Conservation (phyloP, 2,113 vertebrate genomes). For the Gadus chalcogrammus region DNA sequence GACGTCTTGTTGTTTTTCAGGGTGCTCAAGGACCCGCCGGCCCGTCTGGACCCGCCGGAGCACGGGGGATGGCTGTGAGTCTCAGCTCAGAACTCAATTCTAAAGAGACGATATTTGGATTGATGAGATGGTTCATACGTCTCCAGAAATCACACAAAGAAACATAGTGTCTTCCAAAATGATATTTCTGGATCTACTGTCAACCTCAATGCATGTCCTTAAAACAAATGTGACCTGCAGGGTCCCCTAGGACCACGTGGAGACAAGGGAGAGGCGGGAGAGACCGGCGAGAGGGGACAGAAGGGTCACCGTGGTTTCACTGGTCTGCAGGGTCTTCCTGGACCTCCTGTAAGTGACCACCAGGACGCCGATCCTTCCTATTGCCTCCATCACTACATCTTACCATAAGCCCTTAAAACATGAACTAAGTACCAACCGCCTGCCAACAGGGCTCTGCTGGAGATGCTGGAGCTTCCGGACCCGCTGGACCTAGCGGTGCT, state of each 20-base stretch:
- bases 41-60: conserved; percentile 85
- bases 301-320: conserved; percentile 98
- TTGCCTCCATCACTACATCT: neutral
- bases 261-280: conserved; percentile 95
- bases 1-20: conserved; percentile 54
- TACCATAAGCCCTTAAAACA: no score
- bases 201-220: no score
- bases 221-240: conserved; percentile 55
- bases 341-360: conserved; percentile 85
- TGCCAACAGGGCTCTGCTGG: conserved; percentile 83
- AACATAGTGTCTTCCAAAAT: no score
- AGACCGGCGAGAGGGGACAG: conserved; percentile 90
- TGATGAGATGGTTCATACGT: no score
- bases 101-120: neutral
- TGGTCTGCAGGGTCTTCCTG: conserved; percentile 94
- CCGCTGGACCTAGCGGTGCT: conserved; percentile 83
- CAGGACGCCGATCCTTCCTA: neutral
- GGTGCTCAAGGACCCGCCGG: conserved; percentile 93
- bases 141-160: no score
- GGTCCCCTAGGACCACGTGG: conserved; percentile 95
- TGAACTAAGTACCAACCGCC: no score
- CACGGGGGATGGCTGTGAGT: conserved; percentile 93
- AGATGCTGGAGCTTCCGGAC: conserved; percentile 86
- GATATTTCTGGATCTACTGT: no score
- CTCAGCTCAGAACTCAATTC: neutral